Conservation (phyloP, 2,888 invertebrate genomes). For the Celastrina argiolus region DNA sequence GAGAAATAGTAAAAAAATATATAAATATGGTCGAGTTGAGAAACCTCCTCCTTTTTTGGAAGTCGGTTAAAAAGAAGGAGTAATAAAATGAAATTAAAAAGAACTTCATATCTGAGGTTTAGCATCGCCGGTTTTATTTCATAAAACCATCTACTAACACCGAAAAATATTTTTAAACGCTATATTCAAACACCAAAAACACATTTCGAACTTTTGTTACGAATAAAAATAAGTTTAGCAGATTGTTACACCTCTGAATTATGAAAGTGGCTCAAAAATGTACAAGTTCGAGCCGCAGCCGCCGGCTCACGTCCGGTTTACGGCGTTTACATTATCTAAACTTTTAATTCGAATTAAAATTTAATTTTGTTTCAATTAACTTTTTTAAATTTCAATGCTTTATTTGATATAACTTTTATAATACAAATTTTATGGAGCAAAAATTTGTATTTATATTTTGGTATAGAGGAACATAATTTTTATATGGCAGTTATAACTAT, state of each 20-base stretch:
- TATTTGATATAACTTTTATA: not conserved
- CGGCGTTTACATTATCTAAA: not conserved
- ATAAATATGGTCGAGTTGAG: no score
- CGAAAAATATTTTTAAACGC: not conserved
- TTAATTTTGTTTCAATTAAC: not conserved
- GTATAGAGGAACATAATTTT: not conserved
- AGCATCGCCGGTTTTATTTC: no score
- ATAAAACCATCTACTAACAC: no score
- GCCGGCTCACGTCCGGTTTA: slow-evolving; percentile 4
- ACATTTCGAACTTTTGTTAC: not conserved
- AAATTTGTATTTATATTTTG: no score
- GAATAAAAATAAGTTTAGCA: not conserved
- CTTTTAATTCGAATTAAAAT: slow-evolving; percentile 9
- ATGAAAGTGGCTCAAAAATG: slow-evolving; percentile 3
- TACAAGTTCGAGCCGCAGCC: not conserved
- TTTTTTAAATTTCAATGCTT: no score
- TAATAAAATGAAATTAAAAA: no score
- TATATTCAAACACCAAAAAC: not conserved
- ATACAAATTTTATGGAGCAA: no score
- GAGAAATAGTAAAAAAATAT: no score
- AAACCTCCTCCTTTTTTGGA: no score
- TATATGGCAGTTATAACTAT: not conserved
- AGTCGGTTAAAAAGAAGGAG: no score
- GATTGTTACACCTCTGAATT: slow-evolving; percentile 8
- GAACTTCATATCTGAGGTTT: no score